Evolutionary conservation across 2,888 invertebrate species (phyloP), one percentile per base, ranked within the genome.

Genomic region (Temnothorax unifasciatus): DNA sequence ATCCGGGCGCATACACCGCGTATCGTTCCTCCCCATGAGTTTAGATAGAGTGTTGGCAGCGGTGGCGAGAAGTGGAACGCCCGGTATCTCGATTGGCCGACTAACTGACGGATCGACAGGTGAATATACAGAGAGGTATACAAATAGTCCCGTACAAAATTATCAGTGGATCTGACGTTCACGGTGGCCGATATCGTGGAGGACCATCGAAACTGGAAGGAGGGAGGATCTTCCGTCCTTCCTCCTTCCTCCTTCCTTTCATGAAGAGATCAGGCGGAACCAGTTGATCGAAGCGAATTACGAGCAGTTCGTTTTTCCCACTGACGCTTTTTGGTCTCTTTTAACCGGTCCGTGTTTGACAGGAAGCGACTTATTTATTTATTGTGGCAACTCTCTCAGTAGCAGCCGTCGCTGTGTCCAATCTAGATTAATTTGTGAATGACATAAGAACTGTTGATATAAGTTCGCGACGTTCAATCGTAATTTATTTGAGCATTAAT

Each of bases 131-230:
- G 47, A 83, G 85, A 77, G 71, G 52, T 79, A 87, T 87, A 86
- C 91, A 90, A 91, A 91, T 91, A 91, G 89, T 83, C 88, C 71
- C 77, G 76, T 74, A 90, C 68, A 87, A 89, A 90, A 89, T 90
- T 90, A 91, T 91, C 90, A 88, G 90, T 76, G 85, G 87, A 90
- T 90, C 91, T 86, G 88, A 89, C 90, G 73, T 90, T 75, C 88
- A 87, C 87, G 90, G 90, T 90, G 90, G 89, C 89, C 90, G 82
- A 54, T 88, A 90, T 90, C 91, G 79, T 74, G 85, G 84, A 86
- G 82, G 88, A 82, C 81, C 85, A 90, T 90, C 90, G 88, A 6
- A 8, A 82, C 75, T 66, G 84, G 13, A 6, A 0, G 21, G 3
- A 29, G 11, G 29, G 3, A 38, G 41, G 1, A 25, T 0, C 18